Conservation (phyloP, 2,888 invertebrate genomes). For the Nematopogon swammerdamellus region DNA sequence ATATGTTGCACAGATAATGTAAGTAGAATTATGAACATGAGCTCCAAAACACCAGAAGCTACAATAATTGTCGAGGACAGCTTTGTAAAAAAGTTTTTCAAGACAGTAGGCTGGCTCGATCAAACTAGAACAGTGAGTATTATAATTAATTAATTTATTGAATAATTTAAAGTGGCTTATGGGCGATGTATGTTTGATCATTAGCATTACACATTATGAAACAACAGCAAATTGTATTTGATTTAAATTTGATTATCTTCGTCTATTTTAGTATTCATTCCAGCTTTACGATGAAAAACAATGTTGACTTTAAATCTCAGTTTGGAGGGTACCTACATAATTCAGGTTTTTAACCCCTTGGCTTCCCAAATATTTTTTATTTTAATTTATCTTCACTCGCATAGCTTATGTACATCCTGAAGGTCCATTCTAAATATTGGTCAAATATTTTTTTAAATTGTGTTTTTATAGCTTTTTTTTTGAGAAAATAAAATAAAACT, state of each 20-base stretch:
- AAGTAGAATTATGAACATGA: background rate
- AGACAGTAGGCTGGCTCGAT: slow-evolving; percentile 58
- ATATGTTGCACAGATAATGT: background rate
- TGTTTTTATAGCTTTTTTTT: too few relatives aligned
- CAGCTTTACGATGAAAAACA: background rate
- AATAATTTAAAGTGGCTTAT: background rate
- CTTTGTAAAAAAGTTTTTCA: slow-evolving; percentile 57
- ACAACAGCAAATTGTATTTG: too few relatives aligned
- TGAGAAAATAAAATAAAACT: too few relatives aligned
- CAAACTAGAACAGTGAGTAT: slow-evolving; percentile 49
- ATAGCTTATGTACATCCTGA: too few relatives aligned
- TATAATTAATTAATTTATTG: background rate
- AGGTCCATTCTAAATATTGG: too few relatives aligned
- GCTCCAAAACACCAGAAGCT: slow-evolving; percentile 13
- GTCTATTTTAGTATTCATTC: too few relatives aligned
- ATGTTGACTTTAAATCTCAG: background rate
- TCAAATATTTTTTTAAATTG: too few relatives aligned
- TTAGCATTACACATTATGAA: too few relatives aligned
- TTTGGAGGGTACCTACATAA: background rate
- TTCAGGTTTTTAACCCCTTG: too few relatives aligned
- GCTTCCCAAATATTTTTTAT: too few relatives aligned
- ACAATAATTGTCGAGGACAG: slow-evolving; percentile 38
- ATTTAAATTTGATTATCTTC: too few relatives aligned
- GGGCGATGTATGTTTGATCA: background rate
- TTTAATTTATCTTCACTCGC: too few relatives aligned